phyloP scores from a whole-genome alignment of 2,113 vertebrate genomes.

The Lipotes vexillifer region DNA sequence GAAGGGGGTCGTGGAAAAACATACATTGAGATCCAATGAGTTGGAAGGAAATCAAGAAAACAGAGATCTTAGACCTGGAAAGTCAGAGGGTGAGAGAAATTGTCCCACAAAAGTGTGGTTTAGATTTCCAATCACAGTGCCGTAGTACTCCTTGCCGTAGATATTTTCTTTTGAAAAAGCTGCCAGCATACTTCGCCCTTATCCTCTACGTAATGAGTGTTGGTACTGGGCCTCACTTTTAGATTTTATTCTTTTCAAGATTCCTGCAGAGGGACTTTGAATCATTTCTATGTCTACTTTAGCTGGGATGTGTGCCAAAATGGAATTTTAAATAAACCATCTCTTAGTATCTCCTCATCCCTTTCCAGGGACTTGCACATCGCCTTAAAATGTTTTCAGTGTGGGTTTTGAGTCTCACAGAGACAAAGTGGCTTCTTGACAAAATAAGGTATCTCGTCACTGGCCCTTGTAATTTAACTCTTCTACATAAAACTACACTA shows the following conservation, averaged over 20 bases:
- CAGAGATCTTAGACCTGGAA: background rate
- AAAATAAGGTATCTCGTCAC: background rate
- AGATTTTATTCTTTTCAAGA: background rate
- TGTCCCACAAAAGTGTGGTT: background rate
- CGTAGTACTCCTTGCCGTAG: background rate
- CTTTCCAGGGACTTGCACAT: background rate
- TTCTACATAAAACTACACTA: background rate
- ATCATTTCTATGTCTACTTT: background rate
- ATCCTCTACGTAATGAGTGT: background rate
- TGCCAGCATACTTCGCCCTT: background rate
- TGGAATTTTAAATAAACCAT: constrained; percentile 33
- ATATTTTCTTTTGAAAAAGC: background rate
- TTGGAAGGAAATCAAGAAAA: background rate
- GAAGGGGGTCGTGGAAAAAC: accelerated
- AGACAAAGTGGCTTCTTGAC: background rate
- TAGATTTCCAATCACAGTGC: background rate
- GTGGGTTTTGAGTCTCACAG: background rate
- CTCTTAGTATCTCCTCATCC: background rate
- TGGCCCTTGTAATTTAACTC: background rate
- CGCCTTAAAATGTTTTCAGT: background rate
- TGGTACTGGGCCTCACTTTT: background rate
- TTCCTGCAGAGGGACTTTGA: background rate
- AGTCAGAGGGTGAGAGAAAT: too few species aligned
- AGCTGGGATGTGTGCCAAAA: background rate
- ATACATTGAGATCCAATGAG: background rate